A percentile compares a stretch with the other conserved stretches of the same genome.
Conservation (phyloP, 2,113 vertebrate species). For the Corythornis cristatus region DNA sequence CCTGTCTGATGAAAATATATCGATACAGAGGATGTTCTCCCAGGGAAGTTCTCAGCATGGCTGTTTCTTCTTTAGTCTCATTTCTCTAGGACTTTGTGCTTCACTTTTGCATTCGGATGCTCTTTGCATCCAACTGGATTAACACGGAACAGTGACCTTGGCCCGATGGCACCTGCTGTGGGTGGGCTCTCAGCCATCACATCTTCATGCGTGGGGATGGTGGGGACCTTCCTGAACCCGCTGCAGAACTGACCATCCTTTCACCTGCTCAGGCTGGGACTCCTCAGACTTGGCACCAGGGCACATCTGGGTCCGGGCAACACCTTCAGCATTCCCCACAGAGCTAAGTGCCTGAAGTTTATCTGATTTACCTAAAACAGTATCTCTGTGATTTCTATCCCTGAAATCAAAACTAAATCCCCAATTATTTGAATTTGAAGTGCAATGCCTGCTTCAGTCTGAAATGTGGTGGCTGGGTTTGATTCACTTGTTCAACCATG, state of each 20-base stretch:
- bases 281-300: rapidly evolving
- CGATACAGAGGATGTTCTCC: neutral
- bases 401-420: neutral
- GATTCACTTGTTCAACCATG: neutral
- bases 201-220: neutral
- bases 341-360: neutral
- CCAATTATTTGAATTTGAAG: neutral
- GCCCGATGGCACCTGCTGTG: neutral
- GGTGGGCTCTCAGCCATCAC: neutral
- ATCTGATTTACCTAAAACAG: neutral
- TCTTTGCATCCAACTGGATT: neutral
- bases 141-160: rapidly evolving
- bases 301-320: neutral
- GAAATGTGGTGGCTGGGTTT: neutral
- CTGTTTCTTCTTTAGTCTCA: neutral
- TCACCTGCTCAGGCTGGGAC: neutral
- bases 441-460: neutral
- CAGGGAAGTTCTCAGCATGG: rapidly evolving
- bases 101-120: neutral
- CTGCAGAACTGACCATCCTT: neutral
- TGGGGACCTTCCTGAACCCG: neutral
- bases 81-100: neutral
- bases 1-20: neutral
- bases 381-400: neutral
- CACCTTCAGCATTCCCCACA: neutral